These are phyloP conservation scores for Antedon mediterranea DNA, from an alignment of 53 echinoderm and acorn worm species.

Conservation along the genomic window DNA sequence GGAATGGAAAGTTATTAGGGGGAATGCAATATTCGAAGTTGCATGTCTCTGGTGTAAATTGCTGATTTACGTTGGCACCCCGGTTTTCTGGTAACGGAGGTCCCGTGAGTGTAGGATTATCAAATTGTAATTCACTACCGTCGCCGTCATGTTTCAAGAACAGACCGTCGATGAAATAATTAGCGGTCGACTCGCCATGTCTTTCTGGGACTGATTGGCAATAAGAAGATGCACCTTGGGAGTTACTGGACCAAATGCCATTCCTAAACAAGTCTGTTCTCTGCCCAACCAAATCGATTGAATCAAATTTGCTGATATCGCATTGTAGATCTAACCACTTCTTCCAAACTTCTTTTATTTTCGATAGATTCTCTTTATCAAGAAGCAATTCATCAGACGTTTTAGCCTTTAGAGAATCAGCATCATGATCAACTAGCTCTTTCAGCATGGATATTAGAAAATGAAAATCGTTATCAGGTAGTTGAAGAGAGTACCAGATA, in stretches of 20 bases:
- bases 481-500: conserved; percentile 35
- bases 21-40: conserved; percentile 24
- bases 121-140: conserved; percentile 6
- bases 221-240: neutral
- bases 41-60: neutral
- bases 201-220: conserved; percentile 1
- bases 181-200: conserved; percentile 8
- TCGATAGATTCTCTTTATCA: conserved; percentile 7
- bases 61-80: neutral
- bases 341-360: conserved; percentile 27
- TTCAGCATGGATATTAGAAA: conserved; percentile 8
- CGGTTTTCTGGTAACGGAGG: neutral
- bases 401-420: neutral
- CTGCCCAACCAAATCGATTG: conserved; percentile 21
- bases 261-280: conserved; percentile 6
- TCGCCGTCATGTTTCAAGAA: too few relatives aligned
- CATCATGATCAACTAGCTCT: conserved; percentile 4
- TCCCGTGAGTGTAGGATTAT: conserved; percentile 37
- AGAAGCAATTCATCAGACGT: conserved; percentile 10
- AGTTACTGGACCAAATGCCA: neutral
- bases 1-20: too few relatives aligned
- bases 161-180: conserved; percentile 23
- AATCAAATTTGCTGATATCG: neutral
- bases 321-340: conserved; percentile 22
- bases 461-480: conserved; percentile 15